Evolutionary conservation across 2,888 invertebrate genomes (phyloP), one percentile per base, ranked within the genome.

Genomic region (Ametastegia equiseti): DNA sequence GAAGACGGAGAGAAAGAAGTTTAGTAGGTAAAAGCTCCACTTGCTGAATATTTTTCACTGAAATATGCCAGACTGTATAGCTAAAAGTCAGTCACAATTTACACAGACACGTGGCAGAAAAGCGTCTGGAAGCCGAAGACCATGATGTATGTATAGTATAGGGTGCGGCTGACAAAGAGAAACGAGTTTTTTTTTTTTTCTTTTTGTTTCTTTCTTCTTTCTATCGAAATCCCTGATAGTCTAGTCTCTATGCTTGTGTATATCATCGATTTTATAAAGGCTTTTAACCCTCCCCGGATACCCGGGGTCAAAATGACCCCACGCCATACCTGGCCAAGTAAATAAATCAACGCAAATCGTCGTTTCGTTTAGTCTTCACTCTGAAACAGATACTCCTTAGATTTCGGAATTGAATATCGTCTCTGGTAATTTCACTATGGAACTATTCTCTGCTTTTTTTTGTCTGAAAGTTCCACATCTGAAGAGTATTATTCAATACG

Each of bases 21-120:
- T 60, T 30, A 9, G 5, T 9, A 5, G 5, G 42, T 42, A 42
- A 42, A 9, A 6, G 42, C 9, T 42, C 9, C 60, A 23, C 27
- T 30, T 4, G 5, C 23, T 60, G 60, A 60, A 60, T 60, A 60
- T 60, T 30, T 60, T 60, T 30, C 30, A 30, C 1, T 15, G 23
- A 60, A 60, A 60, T 60, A 60, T 60, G 30, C 60, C 30, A 60
- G 30, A 27, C 30, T 15, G 27, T 60, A n/a, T n/a, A 60, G 30
- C 60, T 30, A 30, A 60, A 60, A 60, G 60, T 60, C 60, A 60
- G 60, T 30, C 60, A 60, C 60, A 60, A 60, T 30, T 60, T n/a
- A n/a, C 60, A 60, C 60, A 13, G 60, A 11, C 11, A 30, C 30
- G 30, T n/a, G n/a, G n/a, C n/a, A n/a, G n/a, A n/a, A n/a, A n/a